Evolutionary conservation across 1,140 invertebrate genomes (phyloP).

Genomic region (Trypoxylus dichotomus): DNA sequence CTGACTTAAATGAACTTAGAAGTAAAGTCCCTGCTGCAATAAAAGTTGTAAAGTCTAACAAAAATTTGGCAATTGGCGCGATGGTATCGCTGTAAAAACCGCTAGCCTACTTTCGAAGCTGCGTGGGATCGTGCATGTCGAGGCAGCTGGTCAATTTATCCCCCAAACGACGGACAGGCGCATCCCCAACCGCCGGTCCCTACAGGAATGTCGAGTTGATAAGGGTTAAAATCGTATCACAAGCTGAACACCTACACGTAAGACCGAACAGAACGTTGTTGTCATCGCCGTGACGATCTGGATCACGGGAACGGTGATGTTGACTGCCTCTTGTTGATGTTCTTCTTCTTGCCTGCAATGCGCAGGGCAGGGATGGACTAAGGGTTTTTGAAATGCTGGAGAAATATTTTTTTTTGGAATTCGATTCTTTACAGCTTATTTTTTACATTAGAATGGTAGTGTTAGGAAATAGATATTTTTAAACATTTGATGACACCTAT

Average conservation of each 20-base stretch:
- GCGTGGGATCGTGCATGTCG: background rate
- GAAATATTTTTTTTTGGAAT: background rate
- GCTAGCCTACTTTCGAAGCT: no score
- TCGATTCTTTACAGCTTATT: no score
- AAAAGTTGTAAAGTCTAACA: no score
- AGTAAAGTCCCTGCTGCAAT: no score
- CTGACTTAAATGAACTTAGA: no score
- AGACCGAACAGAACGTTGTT: background rate
- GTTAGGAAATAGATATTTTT: no score
- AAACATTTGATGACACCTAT: no score
- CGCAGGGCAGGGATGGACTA: conserved; percentile 4
- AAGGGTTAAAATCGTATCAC: conserved; percentile 6
- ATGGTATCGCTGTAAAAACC: no score
- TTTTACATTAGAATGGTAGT: no score
- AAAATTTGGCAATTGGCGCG: no score
- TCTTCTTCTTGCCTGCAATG: conserved; percentile 3
- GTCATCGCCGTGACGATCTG: conserved; percentile 12
- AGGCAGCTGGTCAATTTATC: background rate
- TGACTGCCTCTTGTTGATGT: background rate
- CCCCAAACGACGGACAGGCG: background rate
- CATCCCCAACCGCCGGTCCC: background rate
- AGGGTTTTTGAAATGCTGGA: background rate
- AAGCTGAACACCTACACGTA: background rate
- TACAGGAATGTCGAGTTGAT: background rate
- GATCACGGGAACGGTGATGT: background rate